Conservation (phyloP, 1,140 invertebrate species). For the Helicoverpa zea region DNA sequence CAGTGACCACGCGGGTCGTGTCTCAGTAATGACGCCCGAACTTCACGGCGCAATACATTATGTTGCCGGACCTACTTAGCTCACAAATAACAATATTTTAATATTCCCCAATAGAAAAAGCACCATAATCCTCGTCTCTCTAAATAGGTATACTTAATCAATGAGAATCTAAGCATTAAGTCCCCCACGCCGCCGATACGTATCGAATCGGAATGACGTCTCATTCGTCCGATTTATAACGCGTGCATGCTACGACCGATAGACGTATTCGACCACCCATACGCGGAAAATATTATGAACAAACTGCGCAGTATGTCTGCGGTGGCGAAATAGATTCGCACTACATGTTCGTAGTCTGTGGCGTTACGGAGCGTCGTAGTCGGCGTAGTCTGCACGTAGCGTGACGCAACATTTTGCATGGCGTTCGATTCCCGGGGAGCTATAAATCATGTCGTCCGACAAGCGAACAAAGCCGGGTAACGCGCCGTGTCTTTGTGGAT, state of each 20-base stretch:
- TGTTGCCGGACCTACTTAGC: neutral
- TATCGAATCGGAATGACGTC: constrained; percentile 84
- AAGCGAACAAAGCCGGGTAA: constrained; percentile 85
- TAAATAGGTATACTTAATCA: constrained; percentile 84
- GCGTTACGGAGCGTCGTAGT: constrained; percentile 38
- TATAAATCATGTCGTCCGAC: constrained; percentile 79
- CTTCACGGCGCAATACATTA: constrained; percentile 2
- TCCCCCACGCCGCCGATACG: constrained; percentile 76
- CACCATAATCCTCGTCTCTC: constrained; percentile 73
- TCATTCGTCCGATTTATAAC: constrained; percentile 84
- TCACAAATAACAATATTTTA: constrained; percentile 47
- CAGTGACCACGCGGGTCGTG: neutral
- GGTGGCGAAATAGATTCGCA: constrained; percentile 47
- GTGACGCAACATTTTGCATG: constrained; percentile 86
- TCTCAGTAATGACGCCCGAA: neutral
- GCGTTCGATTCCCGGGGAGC: constrained; percentile 68
- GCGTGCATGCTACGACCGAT: constrained; percentile 63
- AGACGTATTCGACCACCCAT: constrained; percentile 48
- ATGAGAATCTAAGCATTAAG: constrained; percentile 74
- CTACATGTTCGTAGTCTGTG: constrained; percentile 60
- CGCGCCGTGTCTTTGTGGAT: constrained; percentile 85
- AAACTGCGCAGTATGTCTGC: constrained; percentile 33
- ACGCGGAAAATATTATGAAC: constrained; percentile 50
- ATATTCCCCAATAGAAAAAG: constrained; percentile 68
- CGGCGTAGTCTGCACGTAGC: constrained; percentile 58